Base-by-base conservation (phyloP, 2,888 invertebrate genomes). In the Diarsia mendica region DNA sequence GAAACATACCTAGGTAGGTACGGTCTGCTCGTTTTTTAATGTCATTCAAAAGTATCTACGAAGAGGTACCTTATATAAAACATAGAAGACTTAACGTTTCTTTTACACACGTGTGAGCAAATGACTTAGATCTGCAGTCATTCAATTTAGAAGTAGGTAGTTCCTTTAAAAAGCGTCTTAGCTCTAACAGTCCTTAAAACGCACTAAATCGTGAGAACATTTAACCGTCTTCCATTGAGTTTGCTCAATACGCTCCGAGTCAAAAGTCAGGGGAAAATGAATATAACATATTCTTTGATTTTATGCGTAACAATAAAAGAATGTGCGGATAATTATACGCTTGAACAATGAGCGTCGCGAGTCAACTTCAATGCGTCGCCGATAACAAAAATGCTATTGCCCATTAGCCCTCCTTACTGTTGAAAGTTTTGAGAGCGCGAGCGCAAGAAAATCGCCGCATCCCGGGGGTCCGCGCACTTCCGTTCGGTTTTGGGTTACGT, bases 221-320 rank as follows among this genome's bases (percentile, higher is more conserved):
- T 95, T 95, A 96, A 96, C 96, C 96, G 96, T 96, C 93, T 92
- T 92, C 91, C 88, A 93, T 93, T 93, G 92, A 94, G 89, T 90
- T 89, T 87, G 90, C 88, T 91, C 94, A 95, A 95, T 94, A 94
- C 91, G 94, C 89, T 93, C 89, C 91, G 85, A 95, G 94, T 94
- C 94, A 95, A 93, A 95, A 95, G 94, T 96, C 95, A 94, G 94
- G 95, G 95, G 93, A 92, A 93, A 92, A 91, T 91, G 92, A 94
- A 93, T 92, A 92, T 91, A 95, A 91, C 96, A 96, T 96, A 95
- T 96, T 96, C 95, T 96, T 94, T 95, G 94, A 95, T 95, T 95
- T 94, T 91, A 88, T 90, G 91, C 90, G 91, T 92, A 93, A 96
- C 94, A 95, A 96, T 95, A 91, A 92, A 92, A 90, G 92, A 93